Base-by-base conservation (phyloP, 2,797 vertebrate species). In the Microctenopoma stevenorrisi region DNA sequence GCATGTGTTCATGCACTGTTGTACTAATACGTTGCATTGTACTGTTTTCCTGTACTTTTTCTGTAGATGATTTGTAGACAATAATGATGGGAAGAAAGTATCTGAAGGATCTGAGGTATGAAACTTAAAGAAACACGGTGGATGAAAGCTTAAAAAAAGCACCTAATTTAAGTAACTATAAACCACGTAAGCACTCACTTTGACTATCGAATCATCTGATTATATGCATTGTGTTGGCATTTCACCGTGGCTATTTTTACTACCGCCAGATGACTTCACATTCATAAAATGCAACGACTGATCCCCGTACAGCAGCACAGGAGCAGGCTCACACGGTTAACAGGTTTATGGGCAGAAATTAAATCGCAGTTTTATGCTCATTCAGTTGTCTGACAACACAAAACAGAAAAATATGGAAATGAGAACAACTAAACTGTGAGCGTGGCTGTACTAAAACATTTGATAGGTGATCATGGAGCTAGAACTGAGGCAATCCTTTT, bases 61-160 rank as follows among this genome's bases (percentile, higher is more conserved):
- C 63, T 51, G 44, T 64, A 49, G 50, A 47, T 73, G 56, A 66
- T 78, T 63, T 14, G 15, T 10, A 73, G 16, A 74, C 13, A 40
- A 9, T 25, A 3, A 30, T 54, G n/a, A 73, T 46, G 44, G 67
- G 43, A 49, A 33, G 38, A 47, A 72, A 46, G 28, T 8, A 37
- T 16, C 16, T 61, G 43, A 33, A 42, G 42, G 18, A 18, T 18
- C 18, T 18, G 18, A 18, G 18, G 18, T 61, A 30, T 30, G 26
- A 33, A 50, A 55, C 66, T 7, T 10, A 68, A 12, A 30, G 9
- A 55, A 85, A 82, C 74, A 77, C 12, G 35, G 7, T 11, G 30
- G 58, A 86, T 83, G 72, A 77, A 33, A 50, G 15, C 35, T 75
- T 51, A 72, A 84, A 48, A 43, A 46, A 66, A 72, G 46, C n/a